A percentile compares a stretch with the other conserved stretches of the same genome.
Evolutionary conservation across 2,797 vertebrate species (phyloP).

Genomic region (Megalops cyprinoides): DNA sequence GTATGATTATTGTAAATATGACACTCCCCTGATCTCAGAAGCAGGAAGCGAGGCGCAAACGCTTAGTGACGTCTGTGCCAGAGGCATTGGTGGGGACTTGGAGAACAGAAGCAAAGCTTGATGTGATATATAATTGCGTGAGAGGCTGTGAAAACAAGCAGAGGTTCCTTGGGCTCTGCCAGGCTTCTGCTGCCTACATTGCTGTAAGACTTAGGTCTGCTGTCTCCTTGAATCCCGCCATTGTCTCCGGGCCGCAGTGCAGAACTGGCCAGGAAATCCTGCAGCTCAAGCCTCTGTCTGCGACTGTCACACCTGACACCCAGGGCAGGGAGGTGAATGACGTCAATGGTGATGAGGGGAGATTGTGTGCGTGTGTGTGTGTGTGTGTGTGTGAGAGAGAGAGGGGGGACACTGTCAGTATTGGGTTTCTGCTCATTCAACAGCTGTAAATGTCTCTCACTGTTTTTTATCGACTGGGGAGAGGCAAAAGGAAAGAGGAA

Average conservation of each 20-base stretch:
- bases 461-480: slow-evolving; percentile 31
- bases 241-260: too few species aligned
- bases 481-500: slow-evolving; percentile 11
- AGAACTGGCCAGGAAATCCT: not conserved
- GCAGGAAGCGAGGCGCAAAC: not conserved
- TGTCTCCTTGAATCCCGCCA: not conserved
- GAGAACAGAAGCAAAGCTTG: too few species aligned
- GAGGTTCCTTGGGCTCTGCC: not conserved
- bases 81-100: too few species aligned
- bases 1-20: not conserved
- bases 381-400: not conserved
- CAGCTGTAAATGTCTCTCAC: slow-evolving; percentile 27
- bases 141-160: not conserved
- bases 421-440: slow-evolving; percentile 36
- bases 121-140: not conserved
- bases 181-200: not conserved
- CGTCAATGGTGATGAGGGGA: slow-evolving; percentile 13
- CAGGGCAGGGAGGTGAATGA: slow-evolving; percentile 17
- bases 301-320: slow-evolving; percentile 8
- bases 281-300: not conserved
- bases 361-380: not conserved
- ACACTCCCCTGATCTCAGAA: not conserved
- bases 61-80: not conserved
- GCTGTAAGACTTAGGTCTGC: not conserved
- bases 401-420: slow-evolving; percentile 9